Evolutionary conservation across 2,888 invertebrate species (phyloP), one percentile per base, ranked within the genome.

Genomic region (Caenorhabditis imperialis): DNA sequence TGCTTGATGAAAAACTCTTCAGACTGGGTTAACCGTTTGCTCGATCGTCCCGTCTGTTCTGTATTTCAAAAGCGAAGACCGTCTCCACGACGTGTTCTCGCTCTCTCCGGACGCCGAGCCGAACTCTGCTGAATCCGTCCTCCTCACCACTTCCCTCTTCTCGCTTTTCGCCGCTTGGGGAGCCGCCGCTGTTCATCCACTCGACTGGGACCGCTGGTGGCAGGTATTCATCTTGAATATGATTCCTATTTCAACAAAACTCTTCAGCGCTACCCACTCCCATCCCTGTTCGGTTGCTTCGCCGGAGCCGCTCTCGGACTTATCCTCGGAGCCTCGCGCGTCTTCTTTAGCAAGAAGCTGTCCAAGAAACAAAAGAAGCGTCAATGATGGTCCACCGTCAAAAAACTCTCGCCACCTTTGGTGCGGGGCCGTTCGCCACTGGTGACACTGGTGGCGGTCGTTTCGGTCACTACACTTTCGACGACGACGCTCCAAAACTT

Each of bases 181-280:
- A 12, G 48, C 55, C 0, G 48, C 65, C 10, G 55, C 50, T 63
- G 93, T 93, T 1, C 93, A 95, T 78, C 95, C 95, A 0, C 89
- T 95, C 33, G 95, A 95, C 88, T 95, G 95, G 95, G 93, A 94
- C 88, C 91, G 92, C 50, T 93, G 93, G 0, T 95, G 94, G 94
- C 95, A 95, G 90, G 91, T 89, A 22, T 0, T 8, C 22, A 10
- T 6, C 1, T 22, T 37, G 3, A n/a, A 38, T 8, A 12, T n/a
- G 23, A 18, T 22, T 33, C 33, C 18, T 23, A 0, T 42, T 12
- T 47, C 4, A 44, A 12, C n/a, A 4, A 18, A 40, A 14, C 1
- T 37, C 6, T 53, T 58, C 58, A 81, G 81, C 69, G 81, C 10
- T 82, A 81, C 47, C 81, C 82, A 7, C 58, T 76, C 22, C 82